A percentile compares a stretch with the other conserved stretches of the same genome.
These are phyloP conservation scores for Fragum sueziense DNA, from an alignment of 2,888 invertebrate genomes.

Conservation along the genomic window DNA sequence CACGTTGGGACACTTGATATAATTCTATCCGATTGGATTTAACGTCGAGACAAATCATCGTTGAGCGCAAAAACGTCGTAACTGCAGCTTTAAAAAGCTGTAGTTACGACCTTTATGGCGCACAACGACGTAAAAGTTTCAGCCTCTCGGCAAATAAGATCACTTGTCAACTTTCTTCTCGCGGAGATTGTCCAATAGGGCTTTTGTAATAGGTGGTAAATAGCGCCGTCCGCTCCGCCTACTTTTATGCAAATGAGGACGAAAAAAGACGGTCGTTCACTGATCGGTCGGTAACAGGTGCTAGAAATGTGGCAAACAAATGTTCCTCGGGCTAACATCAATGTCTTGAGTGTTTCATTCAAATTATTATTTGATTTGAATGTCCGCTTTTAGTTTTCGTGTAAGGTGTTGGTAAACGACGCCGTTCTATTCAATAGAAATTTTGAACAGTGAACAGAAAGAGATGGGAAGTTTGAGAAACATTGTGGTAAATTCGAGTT, in stretches of 20 bases:
- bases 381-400: too few species aligned
- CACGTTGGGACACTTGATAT: slow-evolving; percentile 18
- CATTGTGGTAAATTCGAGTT: too few species aligned
- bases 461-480: too few species aligned
- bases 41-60: slow-evolving; percentile 42
- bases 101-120: too few species aligned
- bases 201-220: slow-evolving; percentile 26
- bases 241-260: slow-evolving; percentile 13
- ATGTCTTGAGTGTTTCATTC: neutral
- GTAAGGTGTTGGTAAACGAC: too few species aligned
- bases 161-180: slow-evolving; percentile 26
- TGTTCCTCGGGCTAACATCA: neutral
- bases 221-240: slow-evolving; percentile 25
- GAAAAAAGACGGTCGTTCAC: slow-evolving; percentile 29
- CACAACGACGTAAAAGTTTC: too few species aligned
- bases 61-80: too few species aligned
- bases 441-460: too few species aligned
- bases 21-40: slow-evolving; percentile 13
- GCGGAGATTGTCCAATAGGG: slow-evolving; percentile 25
- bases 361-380: neutral
- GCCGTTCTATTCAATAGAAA: too few species aligned
- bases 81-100: too few species aligned
- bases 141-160: slow-evolving; percentile 32
- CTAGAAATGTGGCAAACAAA: neutral
- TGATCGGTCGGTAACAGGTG: slow-evolving; percentile 25